Conservation (phyloP, 2,797 vertebrate genomes). For the Melanogrammus aeglefinus region DNA sequence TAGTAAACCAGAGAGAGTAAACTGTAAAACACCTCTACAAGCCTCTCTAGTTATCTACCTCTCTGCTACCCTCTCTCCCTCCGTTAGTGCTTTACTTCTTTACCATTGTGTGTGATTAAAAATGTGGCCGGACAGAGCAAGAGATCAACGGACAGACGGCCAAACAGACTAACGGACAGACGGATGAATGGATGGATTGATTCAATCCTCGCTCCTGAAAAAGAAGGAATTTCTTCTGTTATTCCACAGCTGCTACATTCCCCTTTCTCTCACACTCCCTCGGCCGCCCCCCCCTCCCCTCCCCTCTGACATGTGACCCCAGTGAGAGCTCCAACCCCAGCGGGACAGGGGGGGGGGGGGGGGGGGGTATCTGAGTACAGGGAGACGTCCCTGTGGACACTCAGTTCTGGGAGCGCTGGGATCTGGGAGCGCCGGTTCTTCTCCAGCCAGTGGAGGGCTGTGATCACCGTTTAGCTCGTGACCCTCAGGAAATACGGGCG, state of each 20-base stretch:
- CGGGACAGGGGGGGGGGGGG: not conserved
- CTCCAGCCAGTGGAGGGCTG: not conserved
- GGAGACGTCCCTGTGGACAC: not conserved
- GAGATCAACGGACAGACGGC: not conserved
- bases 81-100: not conserved
- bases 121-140: not conserved
- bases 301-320: not conserved
- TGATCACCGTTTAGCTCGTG: not conserved
- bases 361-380: not conserved
- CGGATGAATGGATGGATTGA: not conserved
- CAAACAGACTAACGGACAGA: not conserved
- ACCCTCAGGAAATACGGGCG: not conserved
- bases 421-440: not conserved
- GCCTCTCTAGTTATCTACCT: not conserved
- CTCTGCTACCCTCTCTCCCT: not conserved
- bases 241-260: not conserved
- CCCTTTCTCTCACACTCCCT: too few relatives aligned
- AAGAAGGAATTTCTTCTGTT: not conserved
- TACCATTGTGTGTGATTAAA: not conserved
- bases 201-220: not conserved
- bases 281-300: not conserved
- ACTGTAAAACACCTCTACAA: not conserved
- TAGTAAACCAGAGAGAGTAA: not conserved
- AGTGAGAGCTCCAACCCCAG: not conserved
- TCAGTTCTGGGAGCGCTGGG: not conserved